These are phyloP conservation scores for Typhlichthys subterraneus DNA, from an alignment of 2,797 vertebrate species.

Conservation along the genomic window DNA sequence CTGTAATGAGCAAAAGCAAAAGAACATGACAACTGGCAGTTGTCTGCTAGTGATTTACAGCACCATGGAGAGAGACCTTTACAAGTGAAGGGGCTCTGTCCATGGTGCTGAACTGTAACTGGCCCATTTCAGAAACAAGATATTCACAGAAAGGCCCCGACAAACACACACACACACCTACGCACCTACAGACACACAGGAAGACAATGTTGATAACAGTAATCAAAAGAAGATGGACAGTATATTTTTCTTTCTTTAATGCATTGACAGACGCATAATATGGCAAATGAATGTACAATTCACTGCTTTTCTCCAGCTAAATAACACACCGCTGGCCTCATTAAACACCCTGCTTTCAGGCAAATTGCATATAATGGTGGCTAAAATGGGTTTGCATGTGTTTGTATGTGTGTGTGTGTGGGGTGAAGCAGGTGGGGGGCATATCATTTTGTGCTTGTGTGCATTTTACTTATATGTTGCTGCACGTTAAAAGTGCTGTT, in stretches of 20 bases:
- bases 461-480: background rate
- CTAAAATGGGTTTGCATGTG: conserved; percentile 3
- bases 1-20: too few relatives aligned
- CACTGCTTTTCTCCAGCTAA: background rate
- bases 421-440: background rate
- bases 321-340: background rate
- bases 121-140: too few relatives aligned
- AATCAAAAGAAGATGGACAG: background rate
- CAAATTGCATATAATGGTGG: background rate
- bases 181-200: too few relatives aligned
- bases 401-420: background rate
- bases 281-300: background rate
- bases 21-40: too few relatives aligned
- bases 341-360: too few relatives aligned
- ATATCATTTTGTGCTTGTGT: background rate
- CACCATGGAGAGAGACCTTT: too few relatives aligned
- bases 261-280: background rate
- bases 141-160: background rate
- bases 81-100: too few relatives aligned
- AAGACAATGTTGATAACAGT: background rate
- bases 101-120: too few relatives aligned
- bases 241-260: background rate
- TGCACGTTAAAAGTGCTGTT: conserved; percentile 38
- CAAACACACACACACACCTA: background rate
- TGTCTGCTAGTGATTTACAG: too few relatives aligned